These are phyloP conservation scores for Hemiprocne comata DNA, from an alignment of 2,113 vertebrate genomes.

Conservation along the genomic window DNA sequence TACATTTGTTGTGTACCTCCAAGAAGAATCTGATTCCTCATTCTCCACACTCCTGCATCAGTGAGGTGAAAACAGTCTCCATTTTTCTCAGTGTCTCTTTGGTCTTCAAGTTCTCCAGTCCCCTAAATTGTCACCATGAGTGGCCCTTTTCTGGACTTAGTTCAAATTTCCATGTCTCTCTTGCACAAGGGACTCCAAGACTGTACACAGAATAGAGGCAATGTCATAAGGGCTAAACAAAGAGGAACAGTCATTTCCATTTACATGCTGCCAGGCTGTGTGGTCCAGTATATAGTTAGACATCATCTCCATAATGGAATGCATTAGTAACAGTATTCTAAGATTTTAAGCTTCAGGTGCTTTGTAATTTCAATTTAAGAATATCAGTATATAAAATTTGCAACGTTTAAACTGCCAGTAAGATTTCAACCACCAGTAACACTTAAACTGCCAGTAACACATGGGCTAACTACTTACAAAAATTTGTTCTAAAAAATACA, in stretches of 20 bases:
- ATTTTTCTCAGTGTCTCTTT: background rate
- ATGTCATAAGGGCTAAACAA: background rate
- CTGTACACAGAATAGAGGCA: background rate
- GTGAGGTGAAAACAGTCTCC: background rate
- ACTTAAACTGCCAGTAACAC: background rate
- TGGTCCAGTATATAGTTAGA: background rate
- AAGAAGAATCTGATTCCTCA: background rate
- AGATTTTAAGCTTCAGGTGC: background rate
- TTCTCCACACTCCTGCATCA: background rate
- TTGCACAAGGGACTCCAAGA: background rate
- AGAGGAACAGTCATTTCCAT: background rate
- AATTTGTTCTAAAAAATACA: background rate
- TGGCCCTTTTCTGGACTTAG: background rate
- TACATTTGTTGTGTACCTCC: background rate
- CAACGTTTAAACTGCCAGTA: background rate
- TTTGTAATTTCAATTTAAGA: background rate
- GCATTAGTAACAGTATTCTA: background rate
- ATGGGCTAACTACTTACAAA: background rate
- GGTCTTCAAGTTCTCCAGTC: background rate
- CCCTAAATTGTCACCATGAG: background rate
- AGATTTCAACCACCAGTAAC: too few species aligned
- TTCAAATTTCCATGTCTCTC: background rate
- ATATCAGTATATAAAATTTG: background rate
- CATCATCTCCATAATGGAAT: background rate
- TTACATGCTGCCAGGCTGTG: background rate